phyloP scores from a whole-genome alignment of 2,113 vertebrate species.

The Aegotheles bennettii region DNA sequence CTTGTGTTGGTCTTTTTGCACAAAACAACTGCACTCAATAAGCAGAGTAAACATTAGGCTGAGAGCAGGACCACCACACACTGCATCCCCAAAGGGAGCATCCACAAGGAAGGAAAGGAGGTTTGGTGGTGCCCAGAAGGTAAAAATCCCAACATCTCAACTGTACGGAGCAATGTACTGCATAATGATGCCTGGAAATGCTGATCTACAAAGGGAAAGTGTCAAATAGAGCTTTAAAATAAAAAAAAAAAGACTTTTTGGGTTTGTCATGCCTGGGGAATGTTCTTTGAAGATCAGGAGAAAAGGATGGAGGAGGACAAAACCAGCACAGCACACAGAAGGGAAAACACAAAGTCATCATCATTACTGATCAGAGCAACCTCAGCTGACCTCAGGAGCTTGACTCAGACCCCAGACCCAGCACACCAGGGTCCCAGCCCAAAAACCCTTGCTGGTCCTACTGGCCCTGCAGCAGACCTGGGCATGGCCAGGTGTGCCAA shows the following conservation, averaged over 20 bases:
- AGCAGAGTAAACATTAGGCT: rapidly evolving
- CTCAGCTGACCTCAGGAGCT: neutral
- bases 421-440: rapidly evolving
- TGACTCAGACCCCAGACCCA: too few relatives aligned
- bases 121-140: neutral
- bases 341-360: neutral
- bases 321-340: rapidly evolving
- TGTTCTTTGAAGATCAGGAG: neutral
- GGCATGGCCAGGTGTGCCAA: rapidly evolving
- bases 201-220: neutral
- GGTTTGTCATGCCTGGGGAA: neutral
- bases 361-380: neutral
- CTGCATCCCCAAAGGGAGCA: neutral
- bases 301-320: neutral
- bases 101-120: neutral
- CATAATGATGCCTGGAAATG: neutral
- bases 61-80: rapidly evolving
- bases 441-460: neutral
- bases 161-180: neutral
- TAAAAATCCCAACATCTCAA: neutral
- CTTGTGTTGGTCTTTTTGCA: neutral
- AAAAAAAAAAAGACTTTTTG: neutral
- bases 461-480: rapidly evolving
- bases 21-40: neutral
- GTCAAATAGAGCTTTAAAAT: rapidly evolving